Evolutionary conservation across 2,113 vertebrate species (phyloP).

Genomic region (Natator depressus): DNA sequence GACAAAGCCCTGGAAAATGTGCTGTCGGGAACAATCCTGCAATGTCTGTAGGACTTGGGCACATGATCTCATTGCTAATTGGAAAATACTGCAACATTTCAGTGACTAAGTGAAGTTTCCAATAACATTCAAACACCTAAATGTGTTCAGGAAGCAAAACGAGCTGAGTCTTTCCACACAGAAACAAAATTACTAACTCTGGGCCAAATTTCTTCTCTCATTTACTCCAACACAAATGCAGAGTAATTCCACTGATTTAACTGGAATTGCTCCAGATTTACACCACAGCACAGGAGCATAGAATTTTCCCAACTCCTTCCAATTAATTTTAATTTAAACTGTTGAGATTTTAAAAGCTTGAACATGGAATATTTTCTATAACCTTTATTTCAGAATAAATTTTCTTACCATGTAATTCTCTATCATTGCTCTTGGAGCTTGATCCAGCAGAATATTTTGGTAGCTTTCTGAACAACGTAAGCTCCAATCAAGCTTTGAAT

Average conservation of each 20-base stretch:
- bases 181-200: constrained; percentile 7
- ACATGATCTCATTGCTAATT: background rate
- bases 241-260: constrained; percentile 22
- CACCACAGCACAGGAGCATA: background rate
- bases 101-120: constrained; percentile 10
- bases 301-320: background rate
- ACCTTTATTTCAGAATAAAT: background rate
- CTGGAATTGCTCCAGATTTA: constrained; percentile 8
- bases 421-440: background rate
- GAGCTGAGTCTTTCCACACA: background rate
- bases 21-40: background rate
- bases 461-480: background rate
- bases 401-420: background rate
- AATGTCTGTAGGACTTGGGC: background rate
- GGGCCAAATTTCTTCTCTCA: background rate
- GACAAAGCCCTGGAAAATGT: constrained; percentile 50
- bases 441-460: background rate
- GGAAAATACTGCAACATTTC: constrained; percentile 43
- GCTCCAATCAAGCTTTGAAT: background rate
- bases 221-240: background rate
- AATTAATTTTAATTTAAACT: background rate
- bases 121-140: background rate
- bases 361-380: background rate
- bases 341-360: background rate
- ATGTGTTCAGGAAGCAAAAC: background rate